A percentile compares a stretch with the other conserved stretches of the same genome.
Evolutionary conservation across 2,888 invertebrate genomes (phyloP).

Genomic region (Cylloceria caligata): DNA sequence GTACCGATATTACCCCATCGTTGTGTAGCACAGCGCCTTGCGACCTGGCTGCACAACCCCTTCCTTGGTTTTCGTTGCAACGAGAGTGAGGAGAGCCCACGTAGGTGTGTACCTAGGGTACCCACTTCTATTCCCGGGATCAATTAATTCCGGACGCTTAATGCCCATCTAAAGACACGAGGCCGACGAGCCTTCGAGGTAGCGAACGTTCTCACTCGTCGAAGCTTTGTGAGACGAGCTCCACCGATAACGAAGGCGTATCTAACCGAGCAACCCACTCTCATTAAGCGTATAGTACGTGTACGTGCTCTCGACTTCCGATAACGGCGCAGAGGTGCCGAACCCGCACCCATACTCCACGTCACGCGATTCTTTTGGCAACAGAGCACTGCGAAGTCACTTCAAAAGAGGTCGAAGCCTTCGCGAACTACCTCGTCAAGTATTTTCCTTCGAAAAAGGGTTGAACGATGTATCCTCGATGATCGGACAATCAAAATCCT

Average conservation of each 20-base stretch:
- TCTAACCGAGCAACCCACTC: slow-evolving; percentile 53
- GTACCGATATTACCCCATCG: slow-evolving; percentile 82
- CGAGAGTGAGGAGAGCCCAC: slow-evolving; percentile 67
- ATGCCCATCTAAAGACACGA: slow-evolving; percentile 82
- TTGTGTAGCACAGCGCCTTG: slow-evolving; percentile 51
- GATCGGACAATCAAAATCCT: slow-evolving; percentile 18
- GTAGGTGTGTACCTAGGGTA: slow-evolving; percentile 79
- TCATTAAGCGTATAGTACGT: slow-evolving; percentile 74
- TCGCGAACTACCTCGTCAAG: slow-evolving; percentile 36
- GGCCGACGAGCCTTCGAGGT: slow-evolving; percentile 48
- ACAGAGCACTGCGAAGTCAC: slow-evolving; percentile 52
- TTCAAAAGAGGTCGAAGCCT: slow-evolving; percentile 65
- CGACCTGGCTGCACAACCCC: slow-evolving; percentile 13
- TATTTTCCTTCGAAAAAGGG: slow-evolving; percentile 22
- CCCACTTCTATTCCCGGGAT: slow-evolving; percentile 81
- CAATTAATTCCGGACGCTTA: slow-evolving; percentile 83
- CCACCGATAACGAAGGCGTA: slow-evolving; percentile 65
- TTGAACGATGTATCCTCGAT: slow-evolving; percentile 53
- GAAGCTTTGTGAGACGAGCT: slow-evolving; percentile 55
- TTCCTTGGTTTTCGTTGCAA: slow-evolving; percentile 64
- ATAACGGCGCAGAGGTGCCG: slow-evolving; percentile 71
- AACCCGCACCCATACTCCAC: slow-evolving; percentile 65
- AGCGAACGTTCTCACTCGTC: slow-evolving; percentile 33
- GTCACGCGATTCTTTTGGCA: slow-evolving; percentile 78
- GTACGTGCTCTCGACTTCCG: slow-evolving; percentile 76